Percentiles rank a stretch among this genome's conserved stretches.
Conservation (phyloP, 2,797 vertebrate genomes). For the Scolopax rusticola region DNA sequence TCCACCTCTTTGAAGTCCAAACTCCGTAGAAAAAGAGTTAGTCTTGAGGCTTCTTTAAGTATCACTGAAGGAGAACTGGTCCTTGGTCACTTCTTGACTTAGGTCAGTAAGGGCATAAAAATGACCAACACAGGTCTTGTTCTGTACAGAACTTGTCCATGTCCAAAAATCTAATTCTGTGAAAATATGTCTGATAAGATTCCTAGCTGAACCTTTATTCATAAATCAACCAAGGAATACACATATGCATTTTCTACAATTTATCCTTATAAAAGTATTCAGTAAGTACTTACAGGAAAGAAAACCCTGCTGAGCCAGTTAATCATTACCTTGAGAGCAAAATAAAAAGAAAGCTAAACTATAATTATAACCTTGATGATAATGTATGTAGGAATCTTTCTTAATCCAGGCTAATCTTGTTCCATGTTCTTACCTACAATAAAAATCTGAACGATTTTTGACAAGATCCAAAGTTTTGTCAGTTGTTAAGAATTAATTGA, state of each 20-base stretch:
- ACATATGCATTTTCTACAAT: not conserved
- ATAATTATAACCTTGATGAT: conserved; percentile 49
- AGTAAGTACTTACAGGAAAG: conserved; percentile 5
- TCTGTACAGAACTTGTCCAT: not conserved
- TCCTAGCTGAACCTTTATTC: not conserved
- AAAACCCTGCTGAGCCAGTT: conserved; percentile 42
- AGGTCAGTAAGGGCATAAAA: not conserved
- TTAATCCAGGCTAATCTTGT: conserved; percentile 48
- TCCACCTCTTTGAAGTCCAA: not conserved
- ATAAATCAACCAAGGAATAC: not conserved
- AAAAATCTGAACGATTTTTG: conserved; percentile 81
- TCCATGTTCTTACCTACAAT: conserved; percentile 66
- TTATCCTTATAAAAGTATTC: not conserved
- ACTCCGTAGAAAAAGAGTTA: not conserved
- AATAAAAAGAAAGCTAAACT: conserved; percentile 6
- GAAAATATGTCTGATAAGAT: not conserved
- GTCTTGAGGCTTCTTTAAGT: not conserved
- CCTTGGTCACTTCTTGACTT: not conserved
- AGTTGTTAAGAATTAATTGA: conserved; percentile 88
- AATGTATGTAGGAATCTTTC: conserved; percentile 43
- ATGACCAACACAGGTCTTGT: not conserved
- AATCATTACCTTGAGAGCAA: conserved; percentile 42
- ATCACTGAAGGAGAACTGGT: not conserved
- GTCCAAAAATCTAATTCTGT: not conserved
- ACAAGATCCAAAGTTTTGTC: conserved; percentile 85